Conservation (phyloP, 2,113 vertebrate species). For the Choloepus hoffmanni region DNA sequence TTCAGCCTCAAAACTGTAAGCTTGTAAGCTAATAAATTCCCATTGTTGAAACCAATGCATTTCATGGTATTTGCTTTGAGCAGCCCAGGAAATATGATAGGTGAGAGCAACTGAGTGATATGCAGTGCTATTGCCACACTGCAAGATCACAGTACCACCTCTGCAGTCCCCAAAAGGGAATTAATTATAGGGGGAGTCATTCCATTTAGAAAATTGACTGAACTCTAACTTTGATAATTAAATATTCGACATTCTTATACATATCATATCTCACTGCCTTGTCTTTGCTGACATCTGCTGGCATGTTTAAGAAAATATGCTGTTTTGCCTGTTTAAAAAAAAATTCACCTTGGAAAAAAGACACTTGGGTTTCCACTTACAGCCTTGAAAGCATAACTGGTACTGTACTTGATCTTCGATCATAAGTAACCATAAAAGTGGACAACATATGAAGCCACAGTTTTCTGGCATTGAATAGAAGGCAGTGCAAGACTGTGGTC, state of each 20-base stretch:
- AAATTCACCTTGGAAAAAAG: not conserved
- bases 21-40: too few relatives aligned
- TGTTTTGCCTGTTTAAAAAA: not conserved
- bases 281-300: slow-evolving; percentile 69
- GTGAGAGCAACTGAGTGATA: not conserved
- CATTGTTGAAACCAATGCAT: too few relatives aligned
- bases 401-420: not conserved
- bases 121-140: not conserved
- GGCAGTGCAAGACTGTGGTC: not conserved
- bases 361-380: not conserved
- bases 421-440: not conserved
- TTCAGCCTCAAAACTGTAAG: too few relatives aligned
- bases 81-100: too few relatives aligned
- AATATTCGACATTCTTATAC: not conserved
- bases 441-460: not conserved
- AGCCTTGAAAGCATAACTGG: not conserved
- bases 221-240: not conserved
- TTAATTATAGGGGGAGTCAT: not conserved
- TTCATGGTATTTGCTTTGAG: too few relatives aligned
- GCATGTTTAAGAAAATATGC: slow-evolving; percentile 22
- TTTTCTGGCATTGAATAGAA: not conserved
- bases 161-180: not conserved
- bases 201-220: not conserved
- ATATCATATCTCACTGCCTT: not conserved
- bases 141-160: not conserved